Evolutionary conservation across 1,140 invertebrate genomes (phyloP), one percentile per base, ranked within the genome.

Genomic region (Scaptomyza graminum): DNA sequence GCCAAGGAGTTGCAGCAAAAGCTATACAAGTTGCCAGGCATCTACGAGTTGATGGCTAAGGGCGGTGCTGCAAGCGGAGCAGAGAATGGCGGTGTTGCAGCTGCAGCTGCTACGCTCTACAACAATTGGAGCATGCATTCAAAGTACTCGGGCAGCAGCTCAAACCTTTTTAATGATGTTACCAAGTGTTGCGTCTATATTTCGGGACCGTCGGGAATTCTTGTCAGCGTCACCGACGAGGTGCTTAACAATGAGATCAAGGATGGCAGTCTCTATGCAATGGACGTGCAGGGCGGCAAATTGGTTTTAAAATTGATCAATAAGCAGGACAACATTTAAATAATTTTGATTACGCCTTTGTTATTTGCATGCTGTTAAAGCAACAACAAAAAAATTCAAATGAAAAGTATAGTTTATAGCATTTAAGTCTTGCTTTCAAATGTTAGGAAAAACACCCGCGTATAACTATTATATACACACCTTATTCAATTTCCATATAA

Each of bases 221-320:
- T 95, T 77, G 94, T 97, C 13, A 90, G 95, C 46, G 92, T 96
- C n/a, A 96, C 94, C 64, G 95, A 96, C 81, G 95, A 96, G 81
- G 93, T 96, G 50, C 93, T 95, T 13, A 92, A 92, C 28, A 94
- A 95, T 76, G 90, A 90, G 72, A 93, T 95, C 66, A 93, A 94
- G 67, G 93, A 95, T 74, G 94, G 95, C 77, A 94, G 94, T 68
- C 94, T 95, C 91, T 95, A 94, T 79, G 85, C 92, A 8, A 77
- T 95, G 49, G 93, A 94, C 82, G 93, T 94, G 64, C 90, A 91
- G 89, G 79, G 78, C 46, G 89, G 87, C 70, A 92, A 91, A 76
- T 79, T 92, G 60, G 68, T 92, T 59, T 79, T 92, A 61, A 91
- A 91, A 68, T 68, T 82, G 54, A 79, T 92, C 50, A 90, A 90